Evolutionary conservation across 2,113 vertebrate species (phyloP), one percentile per base, ranked within the genome.

Genomic region (Hippocampus guttulatus): DNA sequence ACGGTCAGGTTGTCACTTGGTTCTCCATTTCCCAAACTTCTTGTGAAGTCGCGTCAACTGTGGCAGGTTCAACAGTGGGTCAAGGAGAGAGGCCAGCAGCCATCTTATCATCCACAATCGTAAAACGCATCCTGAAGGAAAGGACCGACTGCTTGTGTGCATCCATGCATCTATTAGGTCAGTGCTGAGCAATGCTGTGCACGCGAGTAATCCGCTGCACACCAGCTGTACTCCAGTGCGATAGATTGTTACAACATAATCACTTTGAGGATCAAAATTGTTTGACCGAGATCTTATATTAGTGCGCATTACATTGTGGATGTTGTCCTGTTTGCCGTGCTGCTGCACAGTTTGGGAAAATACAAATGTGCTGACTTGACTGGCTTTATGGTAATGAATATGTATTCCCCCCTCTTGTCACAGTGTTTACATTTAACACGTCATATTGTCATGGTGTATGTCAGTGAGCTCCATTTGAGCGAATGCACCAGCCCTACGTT

Each of bases 1-100:
- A 76, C 69, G 45, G 72, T 45, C 70, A 81, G 71, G 73, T 81
- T 80, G 76, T 69, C 70, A 73, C 67, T 71, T 27, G 79, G 67
- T 67, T 85, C 67, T 75, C 52, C 76, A 54, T 74, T 65, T 80
- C 54, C 27, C 52, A 74, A 81, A 68, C 64, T 69, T 85, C 67
- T 60, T 41, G 79, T 71, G 74, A 41, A 62, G 66, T 78, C 40
- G 61, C 58, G 78, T 80, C 63, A 85, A 70, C 77, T 68, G 41
- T 83, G 74, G 76, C 76, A 80, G 84, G 85, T 88, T 87, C 86
- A 87, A 67, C 68, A 70, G 69, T 20, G 8, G 89, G 88, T 88
- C 83, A 87, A 89, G 83, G 80, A 82, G 75, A 82, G 51, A 81
- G 74, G 76, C 70, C 73, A 71, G 77, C 79, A 75, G 80, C 77